phyloP scores from a whole-genome alignment of 2,113 vertebrate genomes.

The Echinops telfairi region DNA sequence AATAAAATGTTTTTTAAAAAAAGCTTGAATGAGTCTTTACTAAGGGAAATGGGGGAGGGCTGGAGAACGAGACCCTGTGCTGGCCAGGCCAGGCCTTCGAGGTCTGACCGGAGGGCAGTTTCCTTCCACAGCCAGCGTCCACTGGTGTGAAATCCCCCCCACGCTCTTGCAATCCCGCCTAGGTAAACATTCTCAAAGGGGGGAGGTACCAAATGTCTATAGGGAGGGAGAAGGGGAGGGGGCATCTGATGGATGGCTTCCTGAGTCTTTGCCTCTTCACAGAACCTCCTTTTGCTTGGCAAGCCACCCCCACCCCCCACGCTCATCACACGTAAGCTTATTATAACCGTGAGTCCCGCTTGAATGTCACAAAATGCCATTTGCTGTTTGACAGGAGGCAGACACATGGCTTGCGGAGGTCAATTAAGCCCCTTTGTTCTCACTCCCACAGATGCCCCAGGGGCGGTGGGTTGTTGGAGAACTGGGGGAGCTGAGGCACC shows the following conservation, averaged over 20 bases:
- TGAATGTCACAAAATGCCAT: conserved; percentile 9
- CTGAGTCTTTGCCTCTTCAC: not conserved
- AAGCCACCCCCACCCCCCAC: not conserved
- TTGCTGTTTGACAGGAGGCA: conserved; percentile 30
- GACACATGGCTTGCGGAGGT: not conserved
- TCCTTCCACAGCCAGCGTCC: not conserved
- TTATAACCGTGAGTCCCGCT: not conserved
- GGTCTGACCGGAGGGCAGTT: not conserved
- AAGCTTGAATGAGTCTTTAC: not conserved
- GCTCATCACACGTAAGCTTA: not conserved
- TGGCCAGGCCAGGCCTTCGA: not conserved
- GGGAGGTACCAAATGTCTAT: not conserved
- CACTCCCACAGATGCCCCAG: not conserved
- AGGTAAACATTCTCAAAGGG: not conserved
- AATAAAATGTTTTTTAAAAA: too few relatives aligned
- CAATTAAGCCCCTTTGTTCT: not conserved
- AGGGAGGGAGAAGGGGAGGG: not conserved
- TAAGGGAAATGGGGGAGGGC: not conserved
- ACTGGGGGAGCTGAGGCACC: not conserved
- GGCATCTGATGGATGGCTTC: not conserved
- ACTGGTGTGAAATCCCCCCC: not conserved
- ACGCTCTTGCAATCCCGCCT: not conserved
- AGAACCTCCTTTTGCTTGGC: not conserved
- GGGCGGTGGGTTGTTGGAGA: not conserved
- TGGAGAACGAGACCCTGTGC: not conserved